phyloP scores from a whole-genome alignment of 2,113 vertebrate genomes.

The Prunella himalayana region DNA sequence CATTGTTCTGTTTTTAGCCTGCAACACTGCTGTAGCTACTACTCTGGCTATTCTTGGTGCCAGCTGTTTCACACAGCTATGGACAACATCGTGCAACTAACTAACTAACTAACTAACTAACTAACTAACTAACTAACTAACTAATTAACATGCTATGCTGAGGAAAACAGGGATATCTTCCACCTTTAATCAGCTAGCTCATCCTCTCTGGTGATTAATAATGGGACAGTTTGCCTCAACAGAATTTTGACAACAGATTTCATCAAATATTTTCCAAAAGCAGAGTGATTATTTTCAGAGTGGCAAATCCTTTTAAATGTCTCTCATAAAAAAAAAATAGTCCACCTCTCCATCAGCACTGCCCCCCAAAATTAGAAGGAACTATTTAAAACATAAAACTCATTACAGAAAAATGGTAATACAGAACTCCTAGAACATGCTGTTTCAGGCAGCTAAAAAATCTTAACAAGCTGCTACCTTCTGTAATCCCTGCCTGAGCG shows the following conservation, averaged over 20 bases:
- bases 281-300: neutral
- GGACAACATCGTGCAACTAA: neutral
- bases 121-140: too few species aligned
- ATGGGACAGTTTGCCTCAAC: neutral
- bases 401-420: neutral
- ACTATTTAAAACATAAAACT: neutral
- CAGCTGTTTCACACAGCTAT: conserved; percentile 13
- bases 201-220: neutral
- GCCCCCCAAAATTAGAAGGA: neutral
- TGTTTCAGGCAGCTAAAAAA: neutral
- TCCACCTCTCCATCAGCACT: neutral
- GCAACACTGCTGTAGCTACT: neutral
- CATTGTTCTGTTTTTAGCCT: neutral
- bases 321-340: neutral
- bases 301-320: neutral
- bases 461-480: neutral
- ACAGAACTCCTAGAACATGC: neutral
- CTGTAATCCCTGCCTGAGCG: neutral
- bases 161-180: neutral
- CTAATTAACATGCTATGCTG: neutral
- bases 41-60: neutral
- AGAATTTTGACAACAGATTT: neutral
- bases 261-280: neutral
- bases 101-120: too few species aligned
- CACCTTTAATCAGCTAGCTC: neutral